Base-by-base conservation (phyloP, 2,797 vertebrate species). In the Zenarchopterus dispar region DNA sequence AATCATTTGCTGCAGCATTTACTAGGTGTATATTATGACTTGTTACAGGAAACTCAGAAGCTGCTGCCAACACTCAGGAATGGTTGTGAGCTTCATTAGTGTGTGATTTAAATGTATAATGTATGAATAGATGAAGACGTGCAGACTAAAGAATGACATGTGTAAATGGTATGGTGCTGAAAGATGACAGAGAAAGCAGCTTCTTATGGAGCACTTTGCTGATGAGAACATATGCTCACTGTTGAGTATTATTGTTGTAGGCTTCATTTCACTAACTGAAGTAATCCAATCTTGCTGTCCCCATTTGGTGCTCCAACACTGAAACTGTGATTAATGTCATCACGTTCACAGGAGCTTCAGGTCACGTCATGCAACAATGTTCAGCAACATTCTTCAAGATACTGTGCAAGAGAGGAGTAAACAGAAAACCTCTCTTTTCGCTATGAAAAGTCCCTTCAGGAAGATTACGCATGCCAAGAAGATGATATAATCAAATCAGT, bases 401-500 rank as follows among this genome's bases (percentile, higher is more conserved):
- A 56, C 45, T 33, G 50, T 51, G 78, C 58, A 71, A 60, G 70
- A 44, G 49, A 64, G 16, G 42, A 31, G 33, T 21, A 67, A 62
- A 67, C 49, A 71, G 24, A 70, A 64, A 72, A 62, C 1, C 54
- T 71, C 55, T 88, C 68, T 79, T 62, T 78, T 55, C 23, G 18
- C 60, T 45, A 45, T 72, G 68, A 84, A 82, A 85, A 72, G 52
- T 66, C 81, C 84, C 84, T 79, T 62, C 0, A 75, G 86, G 81
- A 64, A 80, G 84, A 87, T 88, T 89, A 85, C 19, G 62, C 79
- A 89, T 86, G 81, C 63, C 36, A 13, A 47, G 70, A 61, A 42
- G 57, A 83, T 84, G 81, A 85, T 84, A 87, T 89, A 84, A 88
- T 84, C 79, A 84, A 84, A 87, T 82, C 74, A 75, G 77, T 11